Conservation (phyloP, 2,797 vertebrate genomes). For the Helarctos malayanus region DNA sequence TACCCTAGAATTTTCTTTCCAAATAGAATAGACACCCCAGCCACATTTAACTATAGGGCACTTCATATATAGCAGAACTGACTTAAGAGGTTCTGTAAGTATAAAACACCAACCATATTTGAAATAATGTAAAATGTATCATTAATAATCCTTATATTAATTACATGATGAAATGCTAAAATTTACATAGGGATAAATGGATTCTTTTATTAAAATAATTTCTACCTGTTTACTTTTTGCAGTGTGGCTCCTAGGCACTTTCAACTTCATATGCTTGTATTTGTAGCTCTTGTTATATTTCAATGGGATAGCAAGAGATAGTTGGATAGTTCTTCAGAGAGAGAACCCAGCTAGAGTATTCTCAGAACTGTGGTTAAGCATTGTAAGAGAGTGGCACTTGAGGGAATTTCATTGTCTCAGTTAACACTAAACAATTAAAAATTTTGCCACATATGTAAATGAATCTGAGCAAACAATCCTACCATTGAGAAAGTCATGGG, state of each 20-base stretch:
- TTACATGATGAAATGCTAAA: background rate
- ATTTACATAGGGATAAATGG: background rate
- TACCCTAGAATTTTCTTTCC: background rate
- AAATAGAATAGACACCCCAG: background rate
- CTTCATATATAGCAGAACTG: background rate
- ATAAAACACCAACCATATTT: background rate
- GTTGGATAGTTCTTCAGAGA: background rate
- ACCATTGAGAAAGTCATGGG: background rate
- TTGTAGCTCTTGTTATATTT: background rate
- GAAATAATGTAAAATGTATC: background rate
- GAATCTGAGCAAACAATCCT: background rate
- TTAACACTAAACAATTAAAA: conserved; percentile 28
- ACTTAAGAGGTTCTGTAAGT: background rate
- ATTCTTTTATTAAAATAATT: conserved; percentile 39
- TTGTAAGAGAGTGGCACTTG: background rate
- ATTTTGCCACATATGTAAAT: background rate
- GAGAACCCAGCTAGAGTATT: background rate
- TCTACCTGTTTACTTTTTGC: background rate
- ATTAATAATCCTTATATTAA: background rate
- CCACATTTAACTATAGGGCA: background rate
- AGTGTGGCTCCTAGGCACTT: background rate
- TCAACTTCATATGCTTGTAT: background rate
- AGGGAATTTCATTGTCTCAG: background rate
- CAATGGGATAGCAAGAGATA: background rate
- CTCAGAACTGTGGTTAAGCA: background rate